phyloP scores from a whole-genome alignment of 1,140 invertebrate genomes.

The Drosophila sp. region DNA sequence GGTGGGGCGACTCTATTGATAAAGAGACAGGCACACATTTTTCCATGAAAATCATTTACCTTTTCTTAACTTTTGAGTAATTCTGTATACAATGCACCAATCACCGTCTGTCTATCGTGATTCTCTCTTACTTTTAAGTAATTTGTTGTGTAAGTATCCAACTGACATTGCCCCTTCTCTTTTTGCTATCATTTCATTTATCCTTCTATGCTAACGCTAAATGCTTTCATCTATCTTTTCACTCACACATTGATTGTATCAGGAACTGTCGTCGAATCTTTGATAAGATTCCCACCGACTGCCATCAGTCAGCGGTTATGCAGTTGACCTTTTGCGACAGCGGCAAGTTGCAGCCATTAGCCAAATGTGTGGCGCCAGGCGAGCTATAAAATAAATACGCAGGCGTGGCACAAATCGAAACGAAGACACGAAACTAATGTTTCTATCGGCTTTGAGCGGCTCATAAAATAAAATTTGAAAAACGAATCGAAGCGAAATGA shows the following conservation, averaged over 20 bases:
- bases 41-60: conserved; percentile 6
- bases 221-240: conserved; percentile 20
- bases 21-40: conserved; percentile 23
- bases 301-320: conserved; percentile 35
- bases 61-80: conserved; percentile 2
- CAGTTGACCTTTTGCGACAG: conserved; percentile 66
- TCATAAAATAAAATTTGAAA: conserved; percentile 21
- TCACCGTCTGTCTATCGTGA: conserved; percentile 5
- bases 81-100: conserved; percentile 23
- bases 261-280: neutral
- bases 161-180: conserved; percentile 19
- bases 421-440: conserved; percentile 45
- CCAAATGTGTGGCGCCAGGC: conserved; percentile 71
- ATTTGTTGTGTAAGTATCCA: conserved; percentile 36
- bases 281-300: neutral
- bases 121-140: conserved; percentile 18
- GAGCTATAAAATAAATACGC: conserved; percentile 75
- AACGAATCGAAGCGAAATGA: neutral
- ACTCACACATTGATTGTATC: conserved; percentile 9
- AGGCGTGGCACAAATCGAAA: conserved; percentile 58
- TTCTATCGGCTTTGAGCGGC: conserved; percentile 20
- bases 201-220: conserved; percentile 6
- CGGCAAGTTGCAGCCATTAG: conserved; percentile 53
- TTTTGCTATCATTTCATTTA: neutral
- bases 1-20: conserved; percentile 20